Evolutionary conservation across 1,140 invertebrate genomes (phyloP).

Genomic region (Liolophura sinensis): DNA sequence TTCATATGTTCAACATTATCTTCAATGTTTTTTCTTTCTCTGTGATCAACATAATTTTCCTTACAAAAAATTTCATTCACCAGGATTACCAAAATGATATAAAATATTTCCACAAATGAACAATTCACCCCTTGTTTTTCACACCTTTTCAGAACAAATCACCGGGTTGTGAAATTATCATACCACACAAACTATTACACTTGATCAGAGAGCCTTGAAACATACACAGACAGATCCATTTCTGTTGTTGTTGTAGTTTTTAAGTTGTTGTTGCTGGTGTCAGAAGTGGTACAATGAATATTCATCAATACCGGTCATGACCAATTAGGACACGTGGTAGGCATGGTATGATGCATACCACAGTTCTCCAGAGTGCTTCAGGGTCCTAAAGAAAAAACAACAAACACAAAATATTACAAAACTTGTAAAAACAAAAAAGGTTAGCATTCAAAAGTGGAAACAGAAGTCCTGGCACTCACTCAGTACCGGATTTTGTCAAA

Average conservation of each 20-base stretch:
- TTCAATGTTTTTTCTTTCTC: too few relatives aligned
- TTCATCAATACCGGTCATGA: too few relatives aligned
- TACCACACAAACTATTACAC: not conserved
- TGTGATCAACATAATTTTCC: too few relatives aligned
- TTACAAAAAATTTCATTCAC: too few relatives aligned
- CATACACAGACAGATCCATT: not conserved
- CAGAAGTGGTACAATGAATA: too few relatives aligned
- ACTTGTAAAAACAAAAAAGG: slow-evolving; percentile 4
- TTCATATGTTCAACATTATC: too few relatives aligned
- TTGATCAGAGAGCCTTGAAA: not conserved
- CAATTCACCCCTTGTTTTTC: too few relatives aligned
- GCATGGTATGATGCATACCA: slow-evolving; percentile 55
- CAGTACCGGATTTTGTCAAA: too few relatives aligned
- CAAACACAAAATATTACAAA: slow-evolving; percentile 9
- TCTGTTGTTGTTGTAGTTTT: not conserved
- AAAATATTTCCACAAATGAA: too few relatives aligned
- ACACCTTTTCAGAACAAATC: not conserved
- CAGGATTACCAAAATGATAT: too few relatives aligned
- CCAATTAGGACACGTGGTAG: slow-evolving; percentile 31
- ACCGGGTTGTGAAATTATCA: not conserved
- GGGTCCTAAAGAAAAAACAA: slow-evolving; percentile 42
- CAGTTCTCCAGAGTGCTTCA: slow-evolving; percentile 56
- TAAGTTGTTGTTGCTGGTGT: not conserved
- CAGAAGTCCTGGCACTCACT: not conserved
- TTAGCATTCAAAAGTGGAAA: not conserved